Base-by-base conservation (phyloP, 1,140 invertebrate species). In the Tetragonula clypearis region DNA sequence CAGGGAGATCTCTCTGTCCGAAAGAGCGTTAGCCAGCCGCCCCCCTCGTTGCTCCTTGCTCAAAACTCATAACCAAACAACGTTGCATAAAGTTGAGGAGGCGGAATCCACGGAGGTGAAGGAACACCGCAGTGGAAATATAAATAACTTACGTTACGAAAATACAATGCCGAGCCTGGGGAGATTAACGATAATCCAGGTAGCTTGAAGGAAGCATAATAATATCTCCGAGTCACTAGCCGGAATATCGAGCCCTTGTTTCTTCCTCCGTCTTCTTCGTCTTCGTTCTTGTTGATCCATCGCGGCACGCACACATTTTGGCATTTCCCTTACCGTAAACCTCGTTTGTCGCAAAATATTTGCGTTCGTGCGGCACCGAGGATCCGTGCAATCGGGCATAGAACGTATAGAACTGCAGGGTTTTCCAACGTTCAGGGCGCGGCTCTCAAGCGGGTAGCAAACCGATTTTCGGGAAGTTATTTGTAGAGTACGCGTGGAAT, bases 291-390 rank as follows among this genome's bases (percentile, higher is more conserved):
- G 35, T 41, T 49, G 41, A 62, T 41, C 53, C 62, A 65, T 49
- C 55, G 30, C 69, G 30, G 56, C 68, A 62, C 60, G 55, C 41
- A 4, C 75, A 49, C 41, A 49, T 49, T 68, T 86, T 71, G n/a
- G n/a, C 60, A 81, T 74, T 86, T 73, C 83, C 79, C 12, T 75
- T 71, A 56, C 83, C 71, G 84, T 89, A 90, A 90, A 89, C 77
- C 85, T 79, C 72, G 75, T 89, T 90, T 74, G 82, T 88, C 89
- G 66, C 90, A 90, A 90, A 91, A 88, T 82, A 87, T 87, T 86
- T 83, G 84, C 82, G 79, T 73, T 26, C 75, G 19, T 17, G n/a
- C 41, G 41, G 41, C 21, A 49, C 35, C 30, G 21, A 8, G 75
- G 35, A 78, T 78, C 75, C 6, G 49, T 35, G 58, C 75, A 62